Evolutionary conservation across 2,888 invertebrate genomes (phyloP).

Genomic region (Nebria brevicollis): DNA sequence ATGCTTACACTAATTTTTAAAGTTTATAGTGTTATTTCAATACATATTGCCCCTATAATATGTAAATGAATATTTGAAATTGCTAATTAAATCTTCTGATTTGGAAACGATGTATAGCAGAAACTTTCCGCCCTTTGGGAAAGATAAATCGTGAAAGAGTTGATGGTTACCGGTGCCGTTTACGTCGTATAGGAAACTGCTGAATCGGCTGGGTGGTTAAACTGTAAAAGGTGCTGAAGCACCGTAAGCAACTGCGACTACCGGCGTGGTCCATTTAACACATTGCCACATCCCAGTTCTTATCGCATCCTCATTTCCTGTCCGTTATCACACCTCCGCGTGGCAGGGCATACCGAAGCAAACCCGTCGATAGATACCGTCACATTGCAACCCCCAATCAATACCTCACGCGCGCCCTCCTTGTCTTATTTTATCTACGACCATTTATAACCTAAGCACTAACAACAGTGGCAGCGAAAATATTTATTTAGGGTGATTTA

Average conservation of each 20-base stretch:
- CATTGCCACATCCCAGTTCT: constrained; percentile 52
- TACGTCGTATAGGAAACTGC: constrained; percentile 18
- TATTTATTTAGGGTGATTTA: background rate
- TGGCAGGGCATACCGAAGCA: constrained; percentile 17
- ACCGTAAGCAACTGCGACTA: constrained; percentile 6
- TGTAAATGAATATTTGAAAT: background rate
- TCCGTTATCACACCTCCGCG: constrained; percentile 51
- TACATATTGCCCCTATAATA: no score
- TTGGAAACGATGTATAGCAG: background rate
- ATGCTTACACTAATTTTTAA: background rate
- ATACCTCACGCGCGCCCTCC: constrained; percentile 24
- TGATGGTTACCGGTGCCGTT: constrained; percentile 9
- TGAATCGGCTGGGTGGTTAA: constrained; percentile 34
- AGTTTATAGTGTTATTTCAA: no score
- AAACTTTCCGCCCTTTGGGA: background rate
- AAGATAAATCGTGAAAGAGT: constrained; percentile 20
- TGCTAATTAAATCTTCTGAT: background rate
- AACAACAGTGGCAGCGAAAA: constrained; percentile 5
- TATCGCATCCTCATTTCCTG: constrained; percentile 55
- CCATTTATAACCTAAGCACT: constrained; percentile 36
- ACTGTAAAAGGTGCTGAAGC: constrained; percentile 40
- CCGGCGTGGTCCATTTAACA: constrained; percentile 53
- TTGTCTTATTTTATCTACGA: constrained; percentile 37
- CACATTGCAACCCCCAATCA: constrained; percentile 23
- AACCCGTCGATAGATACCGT: constrained; percentile 48